These are phyloP conservation scores for Ctenomys sociabilis DNA, from an alignment of 2,113 vertebrate genomes.

Conservation along the genomic window DNA sequence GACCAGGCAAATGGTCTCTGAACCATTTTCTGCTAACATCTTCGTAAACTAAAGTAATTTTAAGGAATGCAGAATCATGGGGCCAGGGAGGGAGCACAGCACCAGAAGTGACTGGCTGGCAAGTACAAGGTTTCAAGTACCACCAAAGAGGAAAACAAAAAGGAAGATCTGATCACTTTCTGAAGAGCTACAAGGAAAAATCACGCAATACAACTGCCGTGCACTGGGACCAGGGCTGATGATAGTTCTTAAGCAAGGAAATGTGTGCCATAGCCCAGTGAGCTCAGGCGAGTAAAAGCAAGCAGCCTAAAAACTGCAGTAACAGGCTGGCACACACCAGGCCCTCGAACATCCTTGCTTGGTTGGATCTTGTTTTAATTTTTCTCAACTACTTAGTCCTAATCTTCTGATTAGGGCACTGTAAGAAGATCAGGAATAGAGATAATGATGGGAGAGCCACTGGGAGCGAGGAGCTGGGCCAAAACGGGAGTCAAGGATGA, in stretches of 20 bases:
- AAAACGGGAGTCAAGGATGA: rapidly evolving
- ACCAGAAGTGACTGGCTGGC: too few relatives aligned
- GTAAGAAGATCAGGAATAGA: background rate
- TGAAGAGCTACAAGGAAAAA: background rate
- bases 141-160: too few relatives aligned
- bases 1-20: background rate
- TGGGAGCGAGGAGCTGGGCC: background rate
- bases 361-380: background rate
- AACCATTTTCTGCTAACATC: background rate
- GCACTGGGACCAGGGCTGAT: background rate
- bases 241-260: background rate
- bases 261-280: rapidly evolving
- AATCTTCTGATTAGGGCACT: background rate
- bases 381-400: background rate
- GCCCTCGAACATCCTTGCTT: background rate
- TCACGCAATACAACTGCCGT: background rate
- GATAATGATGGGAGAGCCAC: background rate
- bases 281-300: background rate
- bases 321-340: background rate
- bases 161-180: background rate
- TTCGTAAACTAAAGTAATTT: background rate
- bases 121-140: too few relatives aligned
- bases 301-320: background rate
- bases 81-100: too few relatives aligned
- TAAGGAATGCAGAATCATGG: background rate